A percentile compares a stretch with the other conserved stretches of the same genome.
Conservation (phyloP, 2,888 invertebrate species). For the Limnephilus marmoratus region DNA sequence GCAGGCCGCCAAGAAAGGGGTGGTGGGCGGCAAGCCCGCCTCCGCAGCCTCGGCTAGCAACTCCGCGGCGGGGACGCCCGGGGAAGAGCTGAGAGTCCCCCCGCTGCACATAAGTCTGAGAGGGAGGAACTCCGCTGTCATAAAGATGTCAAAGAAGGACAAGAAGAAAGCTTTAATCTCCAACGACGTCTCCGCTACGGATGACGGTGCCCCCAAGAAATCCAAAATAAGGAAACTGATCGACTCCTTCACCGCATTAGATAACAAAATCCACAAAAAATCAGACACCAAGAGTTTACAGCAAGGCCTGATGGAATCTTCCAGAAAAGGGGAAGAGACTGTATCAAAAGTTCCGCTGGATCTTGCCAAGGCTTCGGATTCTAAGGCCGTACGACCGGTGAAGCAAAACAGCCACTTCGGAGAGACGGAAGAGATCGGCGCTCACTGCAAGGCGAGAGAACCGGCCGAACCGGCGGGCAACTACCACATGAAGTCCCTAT, state of each 20-base stretch:
- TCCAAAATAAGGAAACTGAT: slow-evolving; percentile 72
- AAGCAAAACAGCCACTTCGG: slow-evolving; percentile 73
- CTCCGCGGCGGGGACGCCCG: slow-evolving; percentile 59
- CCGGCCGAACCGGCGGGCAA: slow-evolving; percentile 72
- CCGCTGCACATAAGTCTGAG: slow-evolving; percentile 92
- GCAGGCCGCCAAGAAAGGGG: slow-evolving; percentile 71
- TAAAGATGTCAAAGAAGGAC: slow-evolving; percentile 86
- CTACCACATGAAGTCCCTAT: slow-evolving; percentile 75
- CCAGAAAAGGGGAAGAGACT: slow-evolving; percentile 37
- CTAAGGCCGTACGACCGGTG: slow-evolving; percentile 65
- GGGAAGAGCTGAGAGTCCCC: slow-evolving; percentile 86
- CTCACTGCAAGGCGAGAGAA: slow-evolving; percentile 70
- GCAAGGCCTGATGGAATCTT: slow-evolving; percentile 33
- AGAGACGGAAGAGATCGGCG: slow-evolving; percentile 70
- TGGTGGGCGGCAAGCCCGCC: slow-evolving; percentile 66
- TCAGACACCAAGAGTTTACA: slow-evolving; percentile 20
- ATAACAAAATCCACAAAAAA: slow-evolving; percentile 13
- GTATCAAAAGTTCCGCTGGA: slow-evolving; percentile 9
- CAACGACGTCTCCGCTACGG: slow-evolving; percentile 57
- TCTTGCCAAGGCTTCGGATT: slow-evolving; percentile 69
- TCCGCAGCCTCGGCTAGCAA: slow-evolving; percentile 64
- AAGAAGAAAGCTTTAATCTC: slow-evolving; percentile 75
- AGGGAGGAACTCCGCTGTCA: slow-evolving; percentile 90
- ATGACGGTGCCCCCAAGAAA: slow-evolving; percentile 76
- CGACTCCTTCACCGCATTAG: slow-evolving; percentile 29